Conservation (phyloP, 2,888 invertebrate genomes). For the Volucella inflata region DNA sequence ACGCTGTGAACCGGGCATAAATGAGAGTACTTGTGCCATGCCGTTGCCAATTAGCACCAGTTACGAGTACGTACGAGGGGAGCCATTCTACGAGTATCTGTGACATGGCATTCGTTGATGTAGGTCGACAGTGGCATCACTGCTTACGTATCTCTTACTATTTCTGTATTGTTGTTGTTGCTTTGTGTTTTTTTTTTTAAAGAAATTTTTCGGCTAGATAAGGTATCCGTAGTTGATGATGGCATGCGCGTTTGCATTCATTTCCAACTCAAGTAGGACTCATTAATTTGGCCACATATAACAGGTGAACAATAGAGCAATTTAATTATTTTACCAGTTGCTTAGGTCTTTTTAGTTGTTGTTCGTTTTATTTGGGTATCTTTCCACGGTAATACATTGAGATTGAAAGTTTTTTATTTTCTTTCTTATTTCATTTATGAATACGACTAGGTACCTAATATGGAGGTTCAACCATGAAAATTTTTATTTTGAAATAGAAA, state of each 20-base stretch:
- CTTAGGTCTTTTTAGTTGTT: neutral
- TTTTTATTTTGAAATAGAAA: slow-evolving; percentile 50
- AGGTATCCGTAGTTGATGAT: slow-evolving; percentile 30
- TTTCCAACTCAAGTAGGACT: slow-evolving; percentile 53
- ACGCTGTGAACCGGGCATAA: slow-evolving; percentile 13
- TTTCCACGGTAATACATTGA: slow-evolving; percentile 26
- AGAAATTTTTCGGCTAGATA: slow-evolving; percentile 33
- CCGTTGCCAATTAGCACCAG: slow-evolving; percentile 66
- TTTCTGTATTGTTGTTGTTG: no score
- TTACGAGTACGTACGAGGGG: slow-evolving; percentile 7
- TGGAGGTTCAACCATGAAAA: slow-evolving; percentile 63
- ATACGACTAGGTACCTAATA: neutral
- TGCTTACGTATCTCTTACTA: no score
- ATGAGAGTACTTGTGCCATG: slow-evolving; percentile 60
- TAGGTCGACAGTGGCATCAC: slow-evolving; percentile 37
- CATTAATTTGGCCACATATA: slow-evolving; percentile 48
- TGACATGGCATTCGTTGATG: slow-evolving; percentile 58
- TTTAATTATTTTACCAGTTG: slow-evolving; percentile 60
- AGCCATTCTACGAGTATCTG: slow-evolving; percentile 19
- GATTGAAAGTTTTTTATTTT: slow-evolving; percentile 17
- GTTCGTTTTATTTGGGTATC: slow-evolving; percentile 5
- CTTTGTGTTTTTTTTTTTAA: neutral
- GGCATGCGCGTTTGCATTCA: slow-evolving; percentile 38
- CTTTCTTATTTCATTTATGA: no score
- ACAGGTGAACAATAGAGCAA: slow-evolving; percentile 71